Evolutionary conservation across 2,113 vertebrate genomes (phyloP).

Genomic region (Chamaetylas fuelleborni): DNA sequence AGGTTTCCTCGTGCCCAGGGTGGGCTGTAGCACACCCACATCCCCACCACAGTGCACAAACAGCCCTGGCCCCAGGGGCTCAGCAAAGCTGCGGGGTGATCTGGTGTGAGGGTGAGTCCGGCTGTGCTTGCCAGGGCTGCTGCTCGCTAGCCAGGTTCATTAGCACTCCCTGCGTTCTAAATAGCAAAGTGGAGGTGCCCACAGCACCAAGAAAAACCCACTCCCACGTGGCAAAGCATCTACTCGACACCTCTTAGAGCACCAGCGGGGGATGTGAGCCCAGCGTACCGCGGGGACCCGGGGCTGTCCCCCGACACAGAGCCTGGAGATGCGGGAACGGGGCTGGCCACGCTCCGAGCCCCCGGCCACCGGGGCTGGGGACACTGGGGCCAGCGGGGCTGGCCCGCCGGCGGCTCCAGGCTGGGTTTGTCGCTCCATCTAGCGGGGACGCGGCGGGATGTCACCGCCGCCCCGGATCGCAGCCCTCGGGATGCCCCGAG

Average conservation of each 20-base stretch:
- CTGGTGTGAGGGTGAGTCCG: background rate
- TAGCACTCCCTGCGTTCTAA: background rate
- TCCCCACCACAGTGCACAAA: fast-evolving
- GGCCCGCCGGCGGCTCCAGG: background rate
- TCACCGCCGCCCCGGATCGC: background rate
- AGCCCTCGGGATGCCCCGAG: background rate
- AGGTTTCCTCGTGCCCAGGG: fast-evolving
- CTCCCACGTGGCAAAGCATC: fast-evolving
- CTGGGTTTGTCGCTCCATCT: constrained; percentile 53
- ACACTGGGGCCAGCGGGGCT: background rate
- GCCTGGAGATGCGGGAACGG: background rate
- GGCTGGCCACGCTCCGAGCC: background rate
- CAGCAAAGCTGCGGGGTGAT: background rate
- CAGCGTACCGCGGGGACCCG: background rate
- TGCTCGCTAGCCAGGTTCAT: background rate
- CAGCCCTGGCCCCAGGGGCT: background rate
- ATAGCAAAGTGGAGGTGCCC: background rate
- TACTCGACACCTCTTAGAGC: fast-evolving
- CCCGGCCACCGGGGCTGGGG: background rate
- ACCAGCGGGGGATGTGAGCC: fast-evolving
- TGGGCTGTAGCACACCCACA: background rate
- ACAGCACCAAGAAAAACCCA: background rate
- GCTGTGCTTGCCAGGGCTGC: background rate
- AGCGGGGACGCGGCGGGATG: constrained; percentile 15
- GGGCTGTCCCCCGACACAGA: background rate